Evolutionary conservation across 2,888 invertebrate genomes (phyloP), one percentile per base, ranked within the genome.

Genomic region (Dicranocentrus wangi): DNA sequence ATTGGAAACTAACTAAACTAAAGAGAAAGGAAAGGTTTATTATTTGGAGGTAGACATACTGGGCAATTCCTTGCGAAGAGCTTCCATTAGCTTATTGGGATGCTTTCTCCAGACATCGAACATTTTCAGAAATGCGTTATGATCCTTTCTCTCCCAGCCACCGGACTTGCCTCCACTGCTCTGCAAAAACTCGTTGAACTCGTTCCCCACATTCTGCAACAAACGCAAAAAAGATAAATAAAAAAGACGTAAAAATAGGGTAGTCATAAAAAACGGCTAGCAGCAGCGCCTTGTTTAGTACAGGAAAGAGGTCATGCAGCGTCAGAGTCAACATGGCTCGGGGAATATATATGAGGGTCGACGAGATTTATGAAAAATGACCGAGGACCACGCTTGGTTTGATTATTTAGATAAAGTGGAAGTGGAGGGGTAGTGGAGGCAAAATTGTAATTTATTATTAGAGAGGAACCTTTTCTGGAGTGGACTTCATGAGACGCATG

Each of bases 151-250:
- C 19, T 73, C 70, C 85, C 85, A 85, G 10, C 82, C 80, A 3
- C 85, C 85, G 25, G 84, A 69, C 2, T 55, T 42, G 1, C 84
- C 85, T 19, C 85, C 85, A 27, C 61, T 82, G 28, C 81, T 55
- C 47, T 85, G 85, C 0, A 85, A 27, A 69, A 83, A 85, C 15
- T 77, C 79, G 17, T 66, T 75, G 28, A 66, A 42, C 39, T 75
- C 75, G 19, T 19, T 66, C 5, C 70, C 28, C 3, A 66, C 13
- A 39, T 47, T 47, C 47, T 47, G n/a, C 25, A 2, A 25, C n/a
- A 39, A 39, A 39, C 13, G 39, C 8, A 39, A 53, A 53, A 10
- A 53, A 53, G 19, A 17, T 15, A 53, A 53, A 53, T 53, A 5
- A 53, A 53, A 53, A 53, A 13, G 19, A n/a, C n/a, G n/a, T n/a